phyloP scores from a whole-genome alignment of 2,888 invertebrate species.

The Capitulum mitella region DNA sequence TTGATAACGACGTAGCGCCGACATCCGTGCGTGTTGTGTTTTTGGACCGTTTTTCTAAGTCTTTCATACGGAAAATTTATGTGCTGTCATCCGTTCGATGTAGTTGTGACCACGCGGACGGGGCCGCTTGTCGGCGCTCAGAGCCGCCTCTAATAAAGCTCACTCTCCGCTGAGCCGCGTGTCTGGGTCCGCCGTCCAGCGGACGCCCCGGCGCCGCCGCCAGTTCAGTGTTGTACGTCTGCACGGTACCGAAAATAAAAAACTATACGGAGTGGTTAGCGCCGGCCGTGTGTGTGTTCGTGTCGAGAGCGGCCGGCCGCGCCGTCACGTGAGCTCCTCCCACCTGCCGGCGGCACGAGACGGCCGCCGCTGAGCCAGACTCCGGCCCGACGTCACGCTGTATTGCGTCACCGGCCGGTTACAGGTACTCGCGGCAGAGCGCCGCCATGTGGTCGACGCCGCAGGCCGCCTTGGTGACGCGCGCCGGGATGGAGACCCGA shows the following conservation, averaged over 20 bases:
- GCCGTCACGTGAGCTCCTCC: too few relatives aligned
- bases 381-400: too few relatives aligned
- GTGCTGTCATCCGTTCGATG: constrained; percentile 4
- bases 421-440: constrained; percentile 58
- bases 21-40: constrained; percentile 17
- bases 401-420: too few relatives aligned
- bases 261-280: constrained; percentile 5
- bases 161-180: not conserved
- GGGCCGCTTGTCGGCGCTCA: not conserved
- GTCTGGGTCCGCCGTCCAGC: not conserved
- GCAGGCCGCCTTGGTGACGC: constrained; percentile 63
- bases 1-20: constrained; percentile 7
- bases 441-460: constrained; percentile 80
- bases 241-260: constrained; percentile 6
- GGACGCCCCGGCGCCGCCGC: not conserved
- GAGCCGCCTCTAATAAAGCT: not conserved
- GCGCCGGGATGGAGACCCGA: constrained; percentile 69
- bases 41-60: constrained; percentile 25
- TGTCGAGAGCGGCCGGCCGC: too few relatives aligned
- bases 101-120: not conserved
- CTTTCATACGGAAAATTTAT: constrained; percentile 24
- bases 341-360: too few relatives aligned
- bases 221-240: constrained; percentile 6
- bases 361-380: too few relatives aligned
- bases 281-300: not conserved